Conservation (phyloP, 2,113 vertebrate genomes). For the Lepus europaeus region DNA sequence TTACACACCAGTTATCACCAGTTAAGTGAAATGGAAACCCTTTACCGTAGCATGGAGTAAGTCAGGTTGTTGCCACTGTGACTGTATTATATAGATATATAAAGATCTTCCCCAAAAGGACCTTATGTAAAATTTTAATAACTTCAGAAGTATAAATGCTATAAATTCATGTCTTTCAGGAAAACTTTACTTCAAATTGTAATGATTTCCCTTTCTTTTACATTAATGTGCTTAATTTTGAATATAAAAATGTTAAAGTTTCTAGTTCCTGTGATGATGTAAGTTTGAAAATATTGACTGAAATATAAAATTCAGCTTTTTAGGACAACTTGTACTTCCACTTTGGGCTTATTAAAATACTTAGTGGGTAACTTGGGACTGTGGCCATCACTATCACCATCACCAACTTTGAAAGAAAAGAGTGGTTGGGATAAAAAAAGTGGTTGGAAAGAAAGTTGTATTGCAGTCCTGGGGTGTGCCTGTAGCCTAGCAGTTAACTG, state of each 20-base stretch:
- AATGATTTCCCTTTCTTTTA: conserved; percentile 33
- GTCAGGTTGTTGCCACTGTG: background rate
- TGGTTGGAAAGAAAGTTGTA: background rate
- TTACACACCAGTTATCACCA: background rate
- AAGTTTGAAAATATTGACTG: conserved; percentile 39
- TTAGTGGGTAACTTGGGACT: background rate
- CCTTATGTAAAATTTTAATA: background rate
- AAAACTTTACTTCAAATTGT: background rate
- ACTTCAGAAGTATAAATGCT: background rate
- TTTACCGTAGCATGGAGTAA: background rate
- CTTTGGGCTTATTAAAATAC: background rate
- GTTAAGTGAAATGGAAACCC: background rate
- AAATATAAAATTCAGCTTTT: conserved; percentile 14
- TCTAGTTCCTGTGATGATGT: background rate
- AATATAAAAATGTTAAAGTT: background rate
- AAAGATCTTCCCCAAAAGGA: background rate
- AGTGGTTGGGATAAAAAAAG: background rate
- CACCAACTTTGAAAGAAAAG: background rate
- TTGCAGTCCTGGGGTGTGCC: too few relatives aligned
- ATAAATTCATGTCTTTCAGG: background rate
- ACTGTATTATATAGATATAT: background rate
- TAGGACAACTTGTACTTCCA: background rate
- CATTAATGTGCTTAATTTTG: background rate
- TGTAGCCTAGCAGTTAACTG: too few relatives aligned
- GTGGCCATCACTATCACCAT: background rate